Base-by-base conservation (phyloP, 2,888 invertebrate genomes). In the Fragum fragum region DNA sequence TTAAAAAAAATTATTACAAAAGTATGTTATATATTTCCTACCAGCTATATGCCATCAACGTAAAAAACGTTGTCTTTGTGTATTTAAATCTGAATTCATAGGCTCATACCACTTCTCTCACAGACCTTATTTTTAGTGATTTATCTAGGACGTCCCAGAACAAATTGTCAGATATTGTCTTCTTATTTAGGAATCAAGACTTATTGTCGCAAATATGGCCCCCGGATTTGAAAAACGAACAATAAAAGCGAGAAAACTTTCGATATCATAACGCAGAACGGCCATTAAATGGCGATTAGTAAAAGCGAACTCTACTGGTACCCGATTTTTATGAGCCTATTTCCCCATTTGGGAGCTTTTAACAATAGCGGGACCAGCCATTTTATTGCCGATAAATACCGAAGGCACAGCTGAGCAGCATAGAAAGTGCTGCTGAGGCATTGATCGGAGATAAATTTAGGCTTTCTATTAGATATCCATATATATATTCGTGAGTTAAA, bases 201-300 rank as follows among this genome's bases (percentile, higher is more conserved):
- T 47, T 47, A 47, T 47, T 47, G 47, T n/a, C 47, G 47, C 47
- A 47, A 47, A 47, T 47, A 47, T 47, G 47, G 47, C 47, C 47
- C 61, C 52, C 36, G 39, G 57, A 63, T 78, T 76, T 76, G 66
- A 76, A 83, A 83, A 77, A 74, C 72, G 69, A 74, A 76, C 83
- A 79, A 83, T 83, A 83, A 83, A 61, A 83, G 74, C 79, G 79
- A 70, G 79, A 83, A 76, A 66, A 73, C 73, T 76, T 76, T 76
- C 83, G 79, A 79, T 83, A 74, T 76, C 61, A 74, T 73, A 77
- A 79, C 83, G 71, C 74, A 57, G 55, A 61, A 79, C 39, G 83
- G 72, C 72, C 83, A 83, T 83, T 79, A 83, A 83, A 79, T 52
- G 76, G 59, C 79, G 76, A 83, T 83, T 83, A 83, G 70, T 36